Base-by-base conservation (phyloP, 2,888 invertebrate genomes). In the Blera fallax region DNA sequence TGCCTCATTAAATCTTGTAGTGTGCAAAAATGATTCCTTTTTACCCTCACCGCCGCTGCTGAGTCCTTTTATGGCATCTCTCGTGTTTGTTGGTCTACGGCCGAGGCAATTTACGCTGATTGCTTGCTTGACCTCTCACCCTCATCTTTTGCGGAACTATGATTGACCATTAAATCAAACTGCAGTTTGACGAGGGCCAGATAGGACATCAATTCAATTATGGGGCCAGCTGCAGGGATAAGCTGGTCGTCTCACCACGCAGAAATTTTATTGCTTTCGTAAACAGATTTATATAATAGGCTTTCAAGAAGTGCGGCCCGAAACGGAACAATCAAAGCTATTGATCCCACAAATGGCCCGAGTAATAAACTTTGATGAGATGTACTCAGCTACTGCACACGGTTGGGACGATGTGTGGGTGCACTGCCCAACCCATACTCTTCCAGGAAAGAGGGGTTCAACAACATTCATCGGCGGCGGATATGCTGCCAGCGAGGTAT, bases 141-240 rank as follows among this genome's bases (percentile, higher is more conserved):
- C 76, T 54, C 37, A 45, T 45, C 60, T 50, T 74, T 65, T 37
- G 64, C 64, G 18, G 32, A 72, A 34, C 76, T 58, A n/a, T 80
- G 85, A 76, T 85, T 85, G 85, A 85, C 80, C 76, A 80, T 85
- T 81, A 77, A 76, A 60, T 62, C 65, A 76, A 85, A 85, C 56
- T 85, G 80, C 80, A 76, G 48, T 81, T 76, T 76, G 76, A 85
- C 76, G 80, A 81, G 65, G 70, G 67, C 60, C 27, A 32, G 74
- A 73, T 72, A 72, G 80, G 80, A 85, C 80, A 72, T 81, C 76
- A 77, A 85, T 85, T 85, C 80, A 76, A 70, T 85, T 80, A 85
- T 64, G 69, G 45, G 74, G 69, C 74, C 78, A 45, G 10, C 48
- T 64, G 80, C 37, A 43, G 54, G 52, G 43, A 50, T 65, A 69